Evolutionary conservation across 1,140 invertebrate species (phyloP).

Genomic region (Pantala flavescens): DNA sequence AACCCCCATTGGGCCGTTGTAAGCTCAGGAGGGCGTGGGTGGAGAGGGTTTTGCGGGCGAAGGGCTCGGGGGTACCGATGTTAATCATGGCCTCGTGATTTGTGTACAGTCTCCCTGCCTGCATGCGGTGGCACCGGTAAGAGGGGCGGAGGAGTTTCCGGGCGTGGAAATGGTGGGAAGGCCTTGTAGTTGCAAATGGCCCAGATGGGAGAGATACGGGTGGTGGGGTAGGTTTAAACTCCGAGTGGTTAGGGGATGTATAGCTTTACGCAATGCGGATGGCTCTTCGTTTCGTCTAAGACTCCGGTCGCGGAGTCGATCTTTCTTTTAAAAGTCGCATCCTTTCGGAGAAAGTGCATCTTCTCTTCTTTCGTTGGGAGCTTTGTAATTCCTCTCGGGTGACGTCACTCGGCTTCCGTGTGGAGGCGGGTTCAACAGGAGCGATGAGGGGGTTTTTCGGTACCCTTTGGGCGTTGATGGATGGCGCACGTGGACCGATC

Average conservation of each 20-base stretch:
- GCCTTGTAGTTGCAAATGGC: slow-evolving; percentile 8
- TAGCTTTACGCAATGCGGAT: neutral
- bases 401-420: neutral
- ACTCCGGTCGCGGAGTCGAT: no score
- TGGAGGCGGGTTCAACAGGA: neutral
- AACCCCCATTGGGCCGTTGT: neutral
- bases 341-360: no score
- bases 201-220: slow-evolving; percentile 6
- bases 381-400: no score
- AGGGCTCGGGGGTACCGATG: slow-evolving; percentile 1
- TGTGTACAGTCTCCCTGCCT: slow-evolving; percentile 7
- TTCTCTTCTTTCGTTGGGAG: no score
- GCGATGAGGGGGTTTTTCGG: neutral
- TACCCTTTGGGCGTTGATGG: neutral
- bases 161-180: slow-evolving; percentile 1
- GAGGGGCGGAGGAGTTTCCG: neutral
- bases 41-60: neutral
- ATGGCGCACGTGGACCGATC: slow-evolving; percentile 1
- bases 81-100: slow-evolving; percentile 9
- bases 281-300: neutral
- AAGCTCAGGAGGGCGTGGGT: neutral
- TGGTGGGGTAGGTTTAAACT: neutral
- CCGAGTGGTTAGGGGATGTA: neutral
- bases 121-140: neutral
- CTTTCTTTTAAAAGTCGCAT: no score